Conservation (phyloP, 1,140 invertebrate genomes). For the Drosophila miranda region DNA sequence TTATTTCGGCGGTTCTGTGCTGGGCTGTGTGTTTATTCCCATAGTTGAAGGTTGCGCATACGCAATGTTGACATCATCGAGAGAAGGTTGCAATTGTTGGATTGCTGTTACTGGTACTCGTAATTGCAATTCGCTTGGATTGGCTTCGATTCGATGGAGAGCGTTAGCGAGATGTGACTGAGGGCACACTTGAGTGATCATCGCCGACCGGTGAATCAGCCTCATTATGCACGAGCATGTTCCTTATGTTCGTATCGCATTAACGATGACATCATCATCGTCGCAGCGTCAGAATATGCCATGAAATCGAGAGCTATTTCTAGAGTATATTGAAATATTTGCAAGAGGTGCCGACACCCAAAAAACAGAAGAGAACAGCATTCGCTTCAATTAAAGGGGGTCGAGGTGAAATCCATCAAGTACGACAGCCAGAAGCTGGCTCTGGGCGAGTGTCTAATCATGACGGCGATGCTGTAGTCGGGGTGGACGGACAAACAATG, state of each 20-base stretch:
- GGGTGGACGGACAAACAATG: conserved; percentile 21
- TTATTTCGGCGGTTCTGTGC: conserved; percentile 37
- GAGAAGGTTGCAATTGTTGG: not conserved
- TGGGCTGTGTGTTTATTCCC: conserved; percentile 33
- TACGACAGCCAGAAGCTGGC: conserved; percentile 11
- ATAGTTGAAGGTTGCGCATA: conserved; percentile 57
- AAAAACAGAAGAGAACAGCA: conserved; percentile 39
- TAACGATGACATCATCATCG: conserved; percentile 74
- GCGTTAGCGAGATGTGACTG: conserved; percentile 6
- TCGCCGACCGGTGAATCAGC: conserved; percentile 50
- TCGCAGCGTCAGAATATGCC: conserved; percentile 15
- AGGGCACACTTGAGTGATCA: conserved; percentile 37
- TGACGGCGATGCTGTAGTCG: conserved; percentile 26
- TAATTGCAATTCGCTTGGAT: conserved; percentile 13
- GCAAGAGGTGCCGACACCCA: conserved; percentile 66
- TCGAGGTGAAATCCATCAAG: conserved; percentile 80
- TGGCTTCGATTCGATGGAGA: conserved; percentile 4
- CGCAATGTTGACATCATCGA: conserved; percentile 70
- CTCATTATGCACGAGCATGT: conserved; percentile 24
- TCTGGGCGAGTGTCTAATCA: conserved; percentile 57
- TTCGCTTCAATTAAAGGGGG: conserved; percentile 76
- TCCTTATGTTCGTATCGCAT: conserved; percentile 60
- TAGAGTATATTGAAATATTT: conserved; percentile 44
- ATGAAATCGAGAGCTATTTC: conserved; percentile 38
- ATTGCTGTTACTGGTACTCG: not conserved